Conservation (phyloP, 2,113 vertebrate species). For the Onychostruthus taczanowskii region DNA sequence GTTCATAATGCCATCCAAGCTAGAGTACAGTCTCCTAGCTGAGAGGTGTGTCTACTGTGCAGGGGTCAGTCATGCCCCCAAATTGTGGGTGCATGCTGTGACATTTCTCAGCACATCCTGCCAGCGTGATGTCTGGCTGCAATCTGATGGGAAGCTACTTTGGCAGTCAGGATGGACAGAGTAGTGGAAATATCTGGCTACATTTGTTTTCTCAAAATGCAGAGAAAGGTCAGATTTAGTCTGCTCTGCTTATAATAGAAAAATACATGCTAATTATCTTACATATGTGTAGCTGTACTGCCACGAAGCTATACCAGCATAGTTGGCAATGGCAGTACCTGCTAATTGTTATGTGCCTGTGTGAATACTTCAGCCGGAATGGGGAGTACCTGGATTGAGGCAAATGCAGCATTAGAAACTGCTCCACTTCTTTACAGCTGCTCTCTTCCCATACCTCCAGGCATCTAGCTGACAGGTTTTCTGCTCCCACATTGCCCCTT, state of each 20-base stretch:
- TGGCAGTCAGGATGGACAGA: not conserved
- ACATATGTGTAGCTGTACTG: not conserved
- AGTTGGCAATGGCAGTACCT: not conserved
- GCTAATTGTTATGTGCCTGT: not conserved
- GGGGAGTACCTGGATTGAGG: not conserved
- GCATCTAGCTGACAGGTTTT: not conserved
- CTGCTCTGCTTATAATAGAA: not conserved
- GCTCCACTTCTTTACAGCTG: not conserved
- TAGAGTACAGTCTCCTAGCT: not conserved
- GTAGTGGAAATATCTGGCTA: not conserved
- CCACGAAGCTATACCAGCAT: not conserved
- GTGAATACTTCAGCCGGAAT: not conserved
- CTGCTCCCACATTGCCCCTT: not conserved
- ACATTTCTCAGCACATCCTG: not conserved
- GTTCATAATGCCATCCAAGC: not conserved
- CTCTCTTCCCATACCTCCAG: not conserved
- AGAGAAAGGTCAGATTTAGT: not conserved
- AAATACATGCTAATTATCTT: not conserved
- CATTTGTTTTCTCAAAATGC: not conserved
- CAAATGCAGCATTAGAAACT: not conserved
- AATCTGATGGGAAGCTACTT: not conserved
- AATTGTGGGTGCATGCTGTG: not conserved
- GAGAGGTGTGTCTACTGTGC: not conserved
- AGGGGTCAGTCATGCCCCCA: not conserved
- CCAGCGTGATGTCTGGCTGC: fast-evolving